These are phyloP conservation scores for Drosophila triauraria DNA, from an alignment of 1,140 invertebrate species.

Conservation along the genomic window DNA sequence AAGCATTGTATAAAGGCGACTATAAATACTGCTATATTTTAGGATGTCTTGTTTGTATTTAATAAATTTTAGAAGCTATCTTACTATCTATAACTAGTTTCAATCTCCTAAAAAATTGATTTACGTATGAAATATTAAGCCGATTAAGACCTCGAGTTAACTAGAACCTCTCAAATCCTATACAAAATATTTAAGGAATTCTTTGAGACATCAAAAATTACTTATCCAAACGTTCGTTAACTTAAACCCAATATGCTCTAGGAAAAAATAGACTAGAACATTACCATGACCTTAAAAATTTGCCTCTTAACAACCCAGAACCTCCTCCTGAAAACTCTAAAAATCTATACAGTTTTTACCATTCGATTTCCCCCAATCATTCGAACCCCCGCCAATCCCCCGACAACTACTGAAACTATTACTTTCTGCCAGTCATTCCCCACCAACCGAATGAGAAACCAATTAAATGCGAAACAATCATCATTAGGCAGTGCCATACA, in stretches of 20 bases:
- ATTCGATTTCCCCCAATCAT: constrained; percentile 18
- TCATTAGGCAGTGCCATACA: constrained; percentile 73
- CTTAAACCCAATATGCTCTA: not conserved
- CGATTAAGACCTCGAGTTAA: too few relatives aligned
- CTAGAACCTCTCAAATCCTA: too few relatives aligned
- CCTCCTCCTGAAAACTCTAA: not conserved
- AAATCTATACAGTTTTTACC: not conserved
- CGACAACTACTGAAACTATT: constrained; percentile 10
- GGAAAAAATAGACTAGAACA: too few relatives aligned
- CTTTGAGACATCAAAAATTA: not conserved
- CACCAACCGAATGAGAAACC: constrained; percentile 39
- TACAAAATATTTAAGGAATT: not conserved
- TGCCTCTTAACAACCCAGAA: not conserved
- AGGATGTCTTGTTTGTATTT: not conserved
- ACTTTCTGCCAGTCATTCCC: constrained; percentile 48
- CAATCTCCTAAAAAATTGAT: too few relatives aligned
- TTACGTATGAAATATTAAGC: too few relatives aligned
- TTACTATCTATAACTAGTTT: not conserved
- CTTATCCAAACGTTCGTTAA: not conserved
- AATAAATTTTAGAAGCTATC: not conserved
- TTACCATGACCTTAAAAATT: not conserved
- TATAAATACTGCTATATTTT: too few relatives aligned
- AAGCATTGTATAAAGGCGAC: too few relatives aligned
- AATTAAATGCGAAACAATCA: constrained; percentile 68
- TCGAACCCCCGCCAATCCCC: not conserved